Evolutionary conservation across 2,888 invertebrate species (phyloP).

Genomic region (Amblyteles armatorius): DNA sequence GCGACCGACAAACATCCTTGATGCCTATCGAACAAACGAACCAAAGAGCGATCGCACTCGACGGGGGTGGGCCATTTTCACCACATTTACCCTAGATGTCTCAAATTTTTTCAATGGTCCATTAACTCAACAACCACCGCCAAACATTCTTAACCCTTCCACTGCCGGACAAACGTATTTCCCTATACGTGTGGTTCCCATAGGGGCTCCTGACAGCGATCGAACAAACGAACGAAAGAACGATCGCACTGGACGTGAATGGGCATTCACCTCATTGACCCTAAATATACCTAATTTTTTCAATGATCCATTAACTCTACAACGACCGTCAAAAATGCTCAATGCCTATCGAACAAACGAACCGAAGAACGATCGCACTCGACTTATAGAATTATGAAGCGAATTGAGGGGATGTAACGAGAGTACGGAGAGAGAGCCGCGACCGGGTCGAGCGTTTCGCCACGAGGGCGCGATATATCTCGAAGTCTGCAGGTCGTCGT

Average conservation of each 20-base stretch:
- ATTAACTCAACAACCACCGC: no score
- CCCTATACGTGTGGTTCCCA: no score
- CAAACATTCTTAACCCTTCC: not conserved
- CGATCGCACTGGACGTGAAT: slow-evolving; percentile 47
- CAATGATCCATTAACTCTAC: no score
- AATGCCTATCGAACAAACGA: not conserved
- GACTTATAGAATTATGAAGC: slow-evolving; percentile 41
- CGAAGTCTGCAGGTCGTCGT: slow-evolving; percentile 56
- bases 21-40: not conserved
- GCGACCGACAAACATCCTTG: not conserved
- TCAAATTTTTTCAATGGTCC: not conserved
- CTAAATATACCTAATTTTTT: not conserved
- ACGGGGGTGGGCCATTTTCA: not conserved
- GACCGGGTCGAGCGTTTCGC: slow-evolving; percentile 53
- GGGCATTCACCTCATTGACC: no score
- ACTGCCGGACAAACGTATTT: no score
- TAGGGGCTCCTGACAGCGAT: not conserved
- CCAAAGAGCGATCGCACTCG: slow-evolving; percentile 49
- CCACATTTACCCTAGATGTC: no score
- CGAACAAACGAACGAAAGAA: not conserved
- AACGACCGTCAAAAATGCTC: not conserved
- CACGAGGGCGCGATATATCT: slow-evolving; percentile 81
- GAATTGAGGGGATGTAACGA: slow-evolving; percentile 51
- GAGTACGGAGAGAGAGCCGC: slow-evolving; percentile 44
- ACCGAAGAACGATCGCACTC: slow-evolving; percentile 47